Base-by-base conservation (phyloP, 2,888 invertebrate species). In the Melanargia galathea region DNA sequence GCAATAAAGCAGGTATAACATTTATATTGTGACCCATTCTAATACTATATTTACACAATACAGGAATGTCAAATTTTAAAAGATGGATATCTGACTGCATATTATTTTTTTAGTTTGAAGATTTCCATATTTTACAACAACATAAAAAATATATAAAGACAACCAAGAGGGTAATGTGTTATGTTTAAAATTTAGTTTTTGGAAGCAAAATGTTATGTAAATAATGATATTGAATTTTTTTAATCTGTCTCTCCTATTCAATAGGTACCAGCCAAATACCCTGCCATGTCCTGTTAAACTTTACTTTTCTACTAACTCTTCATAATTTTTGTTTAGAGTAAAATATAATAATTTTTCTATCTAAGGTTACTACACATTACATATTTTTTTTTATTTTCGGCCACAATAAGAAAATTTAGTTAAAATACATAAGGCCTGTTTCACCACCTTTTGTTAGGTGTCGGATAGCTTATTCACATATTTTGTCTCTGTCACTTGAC, bases 1-100 rank as follows among this genome's bases (percentile, higher is more conserved):
- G 35, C 56, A 58, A 26, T 64, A 52, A 83, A 84, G 81, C 83
- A 78, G 73, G 73, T 76, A 75, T 79, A 69, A 70, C 68, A 64
- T 63, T 67, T 85, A 86, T 87, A 87, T 87, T 90, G 88, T 90
- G 89, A 90, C 87, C 86, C 76, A 81, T 63, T 77, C 76, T 84
- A 84, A 79, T 73, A 68, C 80, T 86, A 84, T 88, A 89, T 89
- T 86, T 89, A 90, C 87, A 90, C 69, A 79, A 78, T 83, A 75
- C 81, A 82, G 87, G 87, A 89, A 89, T 89, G 87, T 86, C 81
- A 79, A 73, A 18, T 33, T 46, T 13, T 20, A 30, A 30, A 30
- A 8, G 10, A 11, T 46, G 33, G 1, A 20, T 54, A 43, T 43
- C 26, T 56, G 43, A 43, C 26, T 38, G 16, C 10, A 33, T 3